phyloP scores from a whole-genome alignment of 2,888 invertebrate species.

The Pyralis farinalis region DNA sequence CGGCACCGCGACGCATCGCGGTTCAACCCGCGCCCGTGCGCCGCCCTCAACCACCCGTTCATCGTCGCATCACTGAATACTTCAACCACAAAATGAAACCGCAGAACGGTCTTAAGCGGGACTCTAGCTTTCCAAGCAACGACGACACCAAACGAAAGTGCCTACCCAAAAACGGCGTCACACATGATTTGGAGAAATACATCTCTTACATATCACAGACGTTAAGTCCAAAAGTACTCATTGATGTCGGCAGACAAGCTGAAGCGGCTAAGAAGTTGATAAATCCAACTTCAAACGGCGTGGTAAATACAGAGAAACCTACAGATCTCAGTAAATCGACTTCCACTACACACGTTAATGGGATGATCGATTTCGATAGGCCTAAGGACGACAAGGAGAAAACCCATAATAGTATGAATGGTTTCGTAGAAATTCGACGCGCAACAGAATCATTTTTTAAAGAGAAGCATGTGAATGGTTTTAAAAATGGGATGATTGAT shows the following conservation, averaged over 20 bases:
- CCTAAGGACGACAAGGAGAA: slow-evolving; percentile 49
- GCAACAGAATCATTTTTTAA: slow-evolving; percentile 45
- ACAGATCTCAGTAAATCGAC: slow-evolving; percentile 46
- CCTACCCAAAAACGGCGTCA: slow-evolving; percentile 68
- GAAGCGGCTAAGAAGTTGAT: slow-evolving; percentile 37
- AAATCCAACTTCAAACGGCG: slow-evolving; percentile 32
- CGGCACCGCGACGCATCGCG: slow-evolving; percentile 66
- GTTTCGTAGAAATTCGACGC: slow-evolving; percentile 58
- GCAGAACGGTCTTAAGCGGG: slow-evolving; percentile 76
- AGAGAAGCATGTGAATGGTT: slow-evolving; percentile 39
- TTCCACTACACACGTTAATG: slow-evolving; percentile 37
- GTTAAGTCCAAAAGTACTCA: slow-evolving; percentile 68
- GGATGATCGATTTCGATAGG: slow-evolving; percentile 47
- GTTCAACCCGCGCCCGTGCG: slow-evolving; percentile 56
- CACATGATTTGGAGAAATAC: slow-evolving; percentile 72
- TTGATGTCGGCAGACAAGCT: slow-evolving; percentile 62
- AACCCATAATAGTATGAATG: slow-evolving; percentile 52
- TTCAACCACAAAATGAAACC: slow-evolving; percentile 92
- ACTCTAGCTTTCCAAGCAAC: slow-evolving; percentile 39
- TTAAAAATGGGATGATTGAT: slow-evolving; percentile 51
- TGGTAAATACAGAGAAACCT: slow-evolving; percentile 32
- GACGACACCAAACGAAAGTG: slow-evolving; percentile 69
- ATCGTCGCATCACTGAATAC: slow-evolving; percentile 92
- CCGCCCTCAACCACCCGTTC: slow-evolving; percentile 66
- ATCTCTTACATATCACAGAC: slow-evolving; percentile 74